Evolutionary conservation across 2,888 invertebrate species (phyloP), one percentile per base, ranked within the genome.

Genomic region (Chrysodeixis includens): DNA sequence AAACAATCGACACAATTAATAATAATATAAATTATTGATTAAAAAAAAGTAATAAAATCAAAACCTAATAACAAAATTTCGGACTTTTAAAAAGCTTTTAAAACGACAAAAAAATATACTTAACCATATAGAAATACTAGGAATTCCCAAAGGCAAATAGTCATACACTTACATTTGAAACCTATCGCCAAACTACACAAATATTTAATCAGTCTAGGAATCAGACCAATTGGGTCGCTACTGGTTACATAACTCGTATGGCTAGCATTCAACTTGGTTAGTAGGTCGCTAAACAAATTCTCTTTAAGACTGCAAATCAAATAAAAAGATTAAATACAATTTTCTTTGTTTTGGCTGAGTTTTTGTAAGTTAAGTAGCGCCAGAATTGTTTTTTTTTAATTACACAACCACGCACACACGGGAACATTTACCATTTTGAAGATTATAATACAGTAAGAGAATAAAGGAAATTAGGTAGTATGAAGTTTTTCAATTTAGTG

Each of bases 161-260:
- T n/a, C n/a, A n/a, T n/a, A n/a, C n/a, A 40, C 40, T 40, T 40
- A 40, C 40, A 40, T 40, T 40, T n/a, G 40, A 40, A n/a, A 40
- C 40, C 40, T 40, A 40, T n/a, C n/a, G 40, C 14, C 40, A 40
- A 35, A n/a, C 40, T 40, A n/a, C 40, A 40, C 40, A 40, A 40
- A 40, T 40, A 40, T 40, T 40, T 40, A 40, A 40, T 40, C 40
- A 40, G 40, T 40, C 40, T 40, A 40, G 40, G 40, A n/a, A 40
- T 40, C n/a, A 40, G 6, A 40, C 5, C n/a, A 40, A 40, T n/a
- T 40, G n/a, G 40, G 40, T n/a, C 40, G n/a, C 5, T 12, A 3
- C 40, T 40, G 40, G 40, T 40, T 40, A 40, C n/a, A n/a, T 40
- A n/a, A n/a, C 40, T 40, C n/a, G 40, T 40, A 40, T n/a, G 40